Evolutionary conservation across 1,140 invertebrate genomes (phyloP).

Genomic region (Cotesia glomerata): DNA sequence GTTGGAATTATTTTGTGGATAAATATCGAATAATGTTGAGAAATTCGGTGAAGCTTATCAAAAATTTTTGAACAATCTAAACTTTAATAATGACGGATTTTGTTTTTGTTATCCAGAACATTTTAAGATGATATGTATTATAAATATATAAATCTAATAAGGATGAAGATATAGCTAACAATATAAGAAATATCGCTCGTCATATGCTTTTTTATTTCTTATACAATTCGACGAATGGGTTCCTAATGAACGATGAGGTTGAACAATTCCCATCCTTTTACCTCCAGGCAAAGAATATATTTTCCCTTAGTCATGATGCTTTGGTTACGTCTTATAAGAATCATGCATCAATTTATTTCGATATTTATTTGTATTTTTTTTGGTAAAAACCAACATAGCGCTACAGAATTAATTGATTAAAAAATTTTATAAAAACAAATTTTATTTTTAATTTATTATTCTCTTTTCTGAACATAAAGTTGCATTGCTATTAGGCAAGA

Average conservation of each 20-base stretch:
- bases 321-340: neutral
- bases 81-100: too few species aligned
- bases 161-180: slow-evolving; percentile 10
- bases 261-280: slow-evolving; percentile 20
- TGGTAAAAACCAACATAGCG: neutral
- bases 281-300: neutral
- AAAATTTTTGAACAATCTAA: too few species aligned
- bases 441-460: too few species aligned
- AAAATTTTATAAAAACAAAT: too few species aligned
- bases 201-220: slow-evolving; percentile 16
- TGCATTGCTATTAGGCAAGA: too few species aligned
- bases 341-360: neutral
- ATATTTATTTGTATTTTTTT: neutral
- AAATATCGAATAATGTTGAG: too few species aligned
- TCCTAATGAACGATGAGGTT: slow-evolving; percentile 39
- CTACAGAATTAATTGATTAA: too few species aligned
- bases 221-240: slow-evolving; percentile 32
- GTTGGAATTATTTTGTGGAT: too few species aligned
- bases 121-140: neutral
- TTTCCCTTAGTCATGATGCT: slow-evolving; percentile 18
- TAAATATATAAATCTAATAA: neutral
- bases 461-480: too few species aligned
- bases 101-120: neutral
- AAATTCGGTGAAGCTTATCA: too few species aligned
- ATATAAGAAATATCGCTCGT: slow-evolving; percentile 30